These are phyloP conservation scores for Hydraecia micacea DNA, from an alignment of 2,888 invertebrate species.

Conservation along the genomic window DNA sequence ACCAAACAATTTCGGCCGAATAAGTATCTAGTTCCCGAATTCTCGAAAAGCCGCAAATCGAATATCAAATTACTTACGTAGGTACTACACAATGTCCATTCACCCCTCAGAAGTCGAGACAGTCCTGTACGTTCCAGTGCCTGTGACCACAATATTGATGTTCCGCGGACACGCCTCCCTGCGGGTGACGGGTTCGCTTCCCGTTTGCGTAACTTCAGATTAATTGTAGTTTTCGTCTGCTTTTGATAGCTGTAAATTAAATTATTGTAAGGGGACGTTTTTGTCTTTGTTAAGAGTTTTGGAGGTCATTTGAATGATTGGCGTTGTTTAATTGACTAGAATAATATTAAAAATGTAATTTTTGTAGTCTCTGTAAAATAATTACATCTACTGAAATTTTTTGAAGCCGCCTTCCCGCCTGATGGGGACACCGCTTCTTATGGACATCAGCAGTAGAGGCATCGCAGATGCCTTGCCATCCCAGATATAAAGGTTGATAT, in stretches of 20 bases:
- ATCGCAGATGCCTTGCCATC: not conserved
- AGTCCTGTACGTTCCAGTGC: conserved; percentile 24
- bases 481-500: no score
- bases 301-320: not conserved
- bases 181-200: conserved; percentile 58
- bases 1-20: not conserved
- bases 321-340: not conserved
- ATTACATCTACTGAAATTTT: not conserved
- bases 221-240: conserved; percentile 55
- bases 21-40: not conserved
- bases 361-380: not conserved
- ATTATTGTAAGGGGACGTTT: not conserved
- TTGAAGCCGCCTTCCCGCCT: no score
- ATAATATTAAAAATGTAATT: not conserved
- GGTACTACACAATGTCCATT: conserved; percentile 10
- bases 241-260: conserved; percentile 32
- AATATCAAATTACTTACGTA: conserved; percentile 17
- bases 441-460: not conserved
- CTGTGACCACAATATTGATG: conserved; percentile 53
- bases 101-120: conserved; percentile 8
- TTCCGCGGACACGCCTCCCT: conserved; percentile 52
- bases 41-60: not conserved
- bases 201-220: conserved; percentile 54
- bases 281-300: conserved; percentile 5
- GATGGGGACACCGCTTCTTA: not conserved